These are phyloP conservation scores for Matsumyia berberina DNA, from an alignment of 2,888 invertebrate genomes.

Conservation along the genomic window DNA sequence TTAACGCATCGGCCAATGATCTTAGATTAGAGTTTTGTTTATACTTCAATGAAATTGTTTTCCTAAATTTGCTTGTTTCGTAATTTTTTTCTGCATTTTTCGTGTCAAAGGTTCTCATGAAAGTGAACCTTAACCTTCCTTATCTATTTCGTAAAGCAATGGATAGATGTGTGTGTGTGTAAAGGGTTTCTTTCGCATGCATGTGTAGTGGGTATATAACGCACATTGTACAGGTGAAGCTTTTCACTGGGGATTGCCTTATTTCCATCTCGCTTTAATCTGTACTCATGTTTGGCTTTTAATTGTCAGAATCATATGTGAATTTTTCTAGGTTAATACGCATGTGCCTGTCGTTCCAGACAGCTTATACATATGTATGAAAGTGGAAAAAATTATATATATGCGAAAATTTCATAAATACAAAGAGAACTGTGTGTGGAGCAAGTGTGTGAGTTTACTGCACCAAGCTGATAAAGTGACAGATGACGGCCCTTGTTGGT, in stretches of 20 bases:
- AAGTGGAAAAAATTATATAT: slow-evolving; percentile 19
- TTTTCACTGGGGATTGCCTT: slow-evolving; percentile 43
- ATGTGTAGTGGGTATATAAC: slow-evolving; percentile 26
- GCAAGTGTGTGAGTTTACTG: slow-evolving; percentile 9
- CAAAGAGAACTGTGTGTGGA: slow-evolving; percentile 23
- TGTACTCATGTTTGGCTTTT: slow-evolving; percentile 16
- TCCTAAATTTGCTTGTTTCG: background rate
- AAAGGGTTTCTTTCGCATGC: slow-evolving; percentile 31
- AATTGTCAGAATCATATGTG: slow-evolving; percentile 60
- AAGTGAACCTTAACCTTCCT: background rate
- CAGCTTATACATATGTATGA: slow-evolving; percentile 31
- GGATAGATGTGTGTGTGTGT: background rate
- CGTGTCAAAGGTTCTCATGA: background rate
- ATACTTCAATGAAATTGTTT: slow-evolving; percentile 1
- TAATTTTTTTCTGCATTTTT: background rate
- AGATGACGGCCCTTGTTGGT: slow-evolving; percentile 15
- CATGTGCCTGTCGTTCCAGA: slow-evolving; percentile 56
- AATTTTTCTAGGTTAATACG: slow-evolving; percentile 60
- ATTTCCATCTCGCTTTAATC: slow-evolving; percentile 57
- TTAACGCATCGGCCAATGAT: slow-evolving; percentile 44
- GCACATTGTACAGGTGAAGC: slow-evolving; percentile 44
- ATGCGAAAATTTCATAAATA: background rate
- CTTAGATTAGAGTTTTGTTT: slow-evolving; percentile 32
- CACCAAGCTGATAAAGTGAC: slow-evolving; percentile 29
- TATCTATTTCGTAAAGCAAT: background rate